Percentiles rank a stretch among this genome's conserved stretches.
Conservation (phyloP, 2,113 vertebrate genomes). For the Otis tarda region DNA sequence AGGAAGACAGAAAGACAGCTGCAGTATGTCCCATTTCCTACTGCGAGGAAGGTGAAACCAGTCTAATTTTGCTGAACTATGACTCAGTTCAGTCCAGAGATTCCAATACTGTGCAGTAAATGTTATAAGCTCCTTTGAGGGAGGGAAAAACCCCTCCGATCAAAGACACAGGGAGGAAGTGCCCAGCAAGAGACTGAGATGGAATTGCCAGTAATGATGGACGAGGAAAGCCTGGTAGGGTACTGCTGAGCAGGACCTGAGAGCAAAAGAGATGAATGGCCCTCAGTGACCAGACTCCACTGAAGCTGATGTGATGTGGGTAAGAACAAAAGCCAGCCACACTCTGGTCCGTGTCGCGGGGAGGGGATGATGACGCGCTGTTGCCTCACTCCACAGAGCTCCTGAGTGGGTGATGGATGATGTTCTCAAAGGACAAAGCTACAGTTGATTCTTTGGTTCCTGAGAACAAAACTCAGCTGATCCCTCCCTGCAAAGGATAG, state of each 20-base stretch:
- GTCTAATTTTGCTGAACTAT: constrained; percentile 47
- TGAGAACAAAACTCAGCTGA: neutral
- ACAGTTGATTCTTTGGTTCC: neutral
- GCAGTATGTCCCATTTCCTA: constrained; percentile 13
- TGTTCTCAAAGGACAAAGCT: neutral
- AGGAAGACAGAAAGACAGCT: constrained; percentile 36
- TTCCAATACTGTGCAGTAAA: constrained; percentile 27
- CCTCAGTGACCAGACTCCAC: neutral
- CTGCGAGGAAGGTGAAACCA: constrained; percentile 49
- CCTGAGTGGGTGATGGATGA: neutral
- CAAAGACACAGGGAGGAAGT: constrained; percentile 25
- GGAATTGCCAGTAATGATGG: constrained; percentile 32
- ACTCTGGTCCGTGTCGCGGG: accelerated
- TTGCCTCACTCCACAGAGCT: neutral
- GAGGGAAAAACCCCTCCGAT: neutral
- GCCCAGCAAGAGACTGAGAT: constrained; percentile 4
- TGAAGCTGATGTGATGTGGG: neutral
- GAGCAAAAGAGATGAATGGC: constrained; percentile 29
- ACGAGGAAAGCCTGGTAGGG: constrained; percentile 40
- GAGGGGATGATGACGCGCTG: neutral
- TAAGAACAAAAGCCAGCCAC: constrained; percentile 22
- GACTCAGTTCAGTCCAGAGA: constrained; percentile 49
- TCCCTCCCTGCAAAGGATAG: neutral
- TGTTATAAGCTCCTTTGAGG: constrained; percentile 33
- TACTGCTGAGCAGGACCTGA: neutral